phyloP scores from a whole-genome alignment of 2,797 vertebrate genomes.

The Anolis apletophallus region DNA sequence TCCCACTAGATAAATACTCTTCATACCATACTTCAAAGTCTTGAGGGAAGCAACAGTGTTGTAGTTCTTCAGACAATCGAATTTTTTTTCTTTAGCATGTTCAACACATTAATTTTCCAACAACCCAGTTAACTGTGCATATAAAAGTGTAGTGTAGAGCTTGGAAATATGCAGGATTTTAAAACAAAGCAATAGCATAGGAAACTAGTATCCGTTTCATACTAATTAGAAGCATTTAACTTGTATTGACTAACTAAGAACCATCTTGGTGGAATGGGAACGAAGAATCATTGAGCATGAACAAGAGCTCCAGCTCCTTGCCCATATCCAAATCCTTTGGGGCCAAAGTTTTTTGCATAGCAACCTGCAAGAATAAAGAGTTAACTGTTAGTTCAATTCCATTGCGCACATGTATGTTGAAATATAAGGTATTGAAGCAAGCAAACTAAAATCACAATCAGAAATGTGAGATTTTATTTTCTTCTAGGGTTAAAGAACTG shows the following conservation, averaged over 20 bases:
- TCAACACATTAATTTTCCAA: conserved; percentile 15
- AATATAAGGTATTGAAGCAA: neutral
- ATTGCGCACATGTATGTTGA: neutral
- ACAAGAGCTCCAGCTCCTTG: conserved; percentile 95
- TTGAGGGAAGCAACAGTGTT: neutral
- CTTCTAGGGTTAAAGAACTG: neutral
- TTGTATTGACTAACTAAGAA: conserved; percentile 29
- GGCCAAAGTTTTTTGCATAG: conserved; percentile 97
- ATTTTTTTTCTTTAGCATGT: neutral
- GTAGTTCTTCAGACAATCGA: neutral
- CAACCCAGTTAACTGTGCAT: conserved; percentile 46
- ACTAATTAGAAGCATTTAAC: conserved; percentile 72
- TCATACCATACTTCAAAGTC: neutral
- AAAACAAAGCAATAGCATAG: conserved; percentile 30
- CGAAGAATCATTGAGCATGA: conserved; percentile 85
- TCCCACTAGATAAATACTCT: neutral
- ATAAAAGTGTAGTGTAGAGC: conserved; percentile 3
- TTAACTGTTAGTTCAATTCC: conserved; percentile 7
- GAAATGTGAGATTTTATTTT: neutral
- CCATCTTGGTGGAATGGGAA: neutral
- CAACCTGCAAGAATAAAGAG: conserved; percentile 81
- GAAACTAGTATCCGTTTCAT: conserved; percentile 69
- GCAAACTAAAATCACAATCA: neutral
- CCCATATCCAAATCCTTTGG: conserved; percentile 95
- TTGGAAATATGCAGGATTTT: conserved; percentile 6